Base-by-base conservation (phyloP, 2,113 vertebrate species). In the Lagopus leucura region DNA sequence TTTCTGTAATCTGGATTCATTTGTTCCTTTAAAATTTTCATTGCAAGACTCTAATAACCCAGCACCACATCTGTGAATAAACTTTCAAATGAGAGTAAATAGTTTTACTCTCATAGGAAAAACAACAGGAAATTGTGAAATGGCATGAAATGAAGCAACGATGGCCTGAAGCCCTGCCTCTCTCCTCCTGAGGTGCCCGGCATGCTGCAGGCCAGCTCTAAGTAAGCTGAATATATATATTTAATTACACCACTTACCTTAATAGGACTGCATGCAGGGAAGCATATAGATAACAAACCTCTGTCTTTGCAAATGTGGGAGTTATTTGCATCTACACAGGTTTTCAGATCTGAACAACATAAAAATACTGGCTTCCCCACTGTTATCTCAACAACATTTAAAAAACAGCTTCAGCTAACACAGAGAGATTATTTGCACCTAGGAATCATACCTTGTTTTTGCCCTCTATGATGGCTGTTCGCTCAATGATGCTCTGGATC, bases 401-500 rank as follows among this genome's bases (percentile, higher is more conserved):
- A 20, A 78, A 13, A 36, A 48, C 3, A 21, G 78, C 74, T 82
- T 47, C 47, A 84, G 63, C 10, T 66, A 36, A 30, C 5, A 8
- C n/a, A 47, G 38, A 54, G 65, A 69, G 22, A 12, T 70, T 57
- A 36, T 78, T 63, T 88, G 32, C 21, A 40, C 36, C 28, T 24
- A 34, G 24, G 22, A 90, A 45, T 42, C 96, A 71, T 98, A 99
- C 99, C 99, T 99, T 99, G 67, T 98, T 98, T 97, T 98, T 99
- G 82, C 99, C 98, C 91, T 98, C 98, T 92, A 99, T 98, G 54
- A 98, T 90, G 97, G 98, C 98, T 3, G 96, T 98, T 91, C 98
- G 97, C 92, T 98, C 98, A 67, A 95, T 97, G 97, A 99, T 98
- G 97, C 98, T 99, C 95, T 98, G 98, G 95, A 99, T 98, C 96